These are phyloP conservation scores for Latheticus oryzae DNA, from an alignment of 2,888 invertebrate species.

Conservation along the genomic window DNA sequence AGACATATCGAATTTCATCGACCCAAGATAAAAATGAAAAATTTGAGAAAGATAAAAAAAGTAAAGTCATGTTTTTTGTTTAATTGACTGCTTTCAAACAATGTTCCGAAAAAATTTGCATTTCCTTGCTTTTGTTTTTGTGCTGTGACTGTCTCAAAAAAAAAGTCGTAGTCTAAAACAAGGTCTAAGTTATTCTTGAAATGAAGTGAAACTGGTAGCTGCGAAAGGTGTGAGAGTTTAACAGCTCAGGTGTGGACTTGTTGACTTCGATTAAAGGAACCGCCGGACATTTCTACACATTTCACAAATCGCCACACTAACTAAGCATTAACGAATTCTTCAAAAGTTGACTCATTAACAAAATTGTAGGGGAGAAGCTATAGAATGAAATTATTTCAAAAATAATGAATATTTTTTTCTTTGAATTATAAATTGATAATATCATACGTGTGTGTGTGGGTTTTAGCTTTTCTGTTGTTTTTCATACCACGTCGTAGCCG, in stretches of 20 bases:
- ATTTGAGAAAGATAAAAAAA: no score
- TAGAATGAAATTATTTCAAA: no score
- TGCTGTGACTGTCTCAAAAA: conserved; percentile 11
- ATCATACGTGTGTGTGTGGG: no score
- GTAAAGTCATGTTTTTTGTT: conserved; percentile 20
- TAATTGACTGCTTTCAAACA: conserved; percentile 24
- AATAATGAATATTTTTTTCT: no score
- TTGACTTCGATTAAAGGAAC: conserved; percentile 40
- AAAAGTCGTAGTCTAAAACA: conserved; percentile 16
- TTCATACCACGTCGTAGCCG: conserved; percentile 11
- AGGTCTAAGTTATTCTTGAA: conserved; percentile 55
- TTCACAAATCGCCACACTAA: conserved; percentile 27
- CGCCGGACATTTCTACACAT: conserved; percentile 22
- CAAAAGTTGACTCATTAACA: conserved; percentile 27
- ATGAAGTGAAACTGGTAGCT: conserved; percentile 59
- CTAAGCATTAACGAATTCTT: conserved; percentile 18
- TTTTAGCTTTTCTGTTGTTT: conserved; percentile 17
- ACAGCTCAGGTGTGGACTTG: conserved; percentile 60
- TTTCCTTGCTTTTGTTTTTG: conserved; percentile 20
- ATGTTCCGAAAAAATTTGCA: conserved; percentile 7
- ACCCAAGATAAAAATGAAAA: conserved; percentile 4
- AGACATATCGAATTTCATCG: conserved; percentile 15
- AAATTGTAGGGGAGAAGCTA: no score
- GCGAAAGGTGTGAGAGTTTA: conserved; percentile 58
- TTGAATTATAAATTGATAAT: conserved; percentile 6